Percentiles rank a stretch among this genome's conserved stretches.
Evolutionary conservation across 2,888 invertebrate genomes (phyloP).

Genomic region (Zhengitettix transpicula): DNA sequence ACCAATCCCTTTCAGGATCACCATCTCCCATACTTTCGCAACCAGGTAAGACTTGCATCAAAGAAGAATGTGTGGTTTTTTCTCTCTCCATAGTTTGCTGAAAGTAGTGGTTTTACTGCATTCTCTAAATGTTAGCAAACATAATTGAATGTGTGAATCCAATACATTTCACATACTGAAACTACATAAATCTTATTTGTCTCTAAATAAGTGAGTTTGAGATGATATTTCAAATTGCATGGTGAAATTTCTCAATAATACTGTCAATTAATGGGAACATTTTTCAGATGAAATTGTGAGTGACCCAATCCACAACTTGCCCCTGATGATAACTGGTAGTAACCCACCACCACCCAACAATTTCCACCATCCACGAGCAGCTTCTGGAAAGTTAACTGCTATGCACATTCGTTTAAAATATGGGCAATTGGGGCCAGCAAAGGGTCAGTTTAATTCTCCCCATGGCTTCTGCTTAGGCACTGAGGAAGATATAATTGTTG

Average conservation of each 20-base stretch:
- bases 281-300: slow-evolving; percentile 23
- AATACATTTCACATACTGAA: too few relatives aligned
- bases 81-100: too few relatives aligned
- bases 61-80: too few relatives aligned
- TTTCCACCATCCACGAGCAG: slow-evolving; percentile 10
- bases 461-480: slow-evolving; percentile 92
- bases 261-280: too few relatives aligned
- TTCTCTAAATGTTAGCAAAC: too few relatives aligned
- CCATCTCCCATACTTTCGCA: slow-evolving; percentile 42
- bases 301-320: slow-evolving; percentile 24
- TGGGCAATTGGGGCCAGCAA: slow-evolving; percentile 81
- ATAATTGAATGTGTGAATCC: too few relatives aligned
- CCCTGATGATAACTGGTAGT: slow-evolving; percentile 20
- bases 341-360: background rate
- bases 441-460: slow-evolving; percentile 91
- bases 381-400: slow-evolving; percentile 45
- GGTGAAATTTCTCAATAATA: too few relatives aligned
- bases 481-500: slow-evolving; percentile 89
- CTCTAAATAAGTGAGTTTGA: too few relatives aligned
- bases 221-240: too few relatives aligned
- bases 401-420: slow-evolving; percentile 87
- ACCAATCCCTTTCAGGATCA: slow-evolving; percentile 34
- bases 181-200: too few relatives aligned
- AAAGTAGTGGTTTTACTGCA: too few relatives aligned
- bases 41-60: slow-evolving; percentile 14